phyloP scores from a whole-genome alignment of 2,797 vertebrate species.

The Melopsittacus undulatus region DNA sequence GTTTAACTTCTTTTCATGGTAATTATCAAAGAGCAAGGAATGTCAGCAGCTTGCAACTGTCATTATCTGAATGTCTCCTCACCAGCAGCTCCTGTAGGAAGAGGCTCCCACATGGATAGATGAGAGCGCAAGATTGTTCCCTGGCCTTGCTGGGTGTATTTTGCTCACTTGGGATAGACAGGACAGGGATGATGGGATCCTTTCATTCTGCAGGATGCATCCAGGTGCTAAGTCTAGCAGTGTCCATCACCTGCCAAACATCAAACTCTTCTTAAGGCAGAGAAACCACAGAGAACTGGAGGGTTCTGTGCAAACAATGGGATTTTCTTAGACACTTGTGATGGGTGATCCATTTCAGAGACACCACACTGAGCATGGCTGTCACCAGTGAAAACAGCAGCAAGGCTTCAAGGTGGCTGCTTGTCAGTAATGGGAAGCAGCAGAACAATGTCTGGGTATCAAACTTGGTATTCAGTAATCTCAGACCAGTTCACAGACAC shows the following conservation, averaged over 20 bases:
- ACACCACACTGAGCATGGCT: accelerated
- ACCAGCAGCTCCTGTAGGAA: neutral
- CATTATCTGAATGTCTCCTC: neutral
- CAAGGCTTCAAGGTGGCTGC: neutral
- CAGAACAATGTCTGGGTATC: neutral
- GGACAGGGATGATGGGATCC: neutral
- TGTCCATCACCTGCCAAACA: neutral
- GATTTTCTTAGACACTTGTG: neutral
- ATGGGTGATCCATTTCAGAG: neutral
- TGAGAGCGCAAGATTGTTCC: neutral
- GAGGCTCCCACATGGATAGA: neutral
- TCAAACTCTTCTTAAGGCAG: neutral
- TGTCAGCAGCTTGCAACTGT: conserved; percentile 18
- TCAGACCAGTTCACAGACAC: neutral
- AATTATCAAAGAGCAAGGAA: conserved; percentile 55
- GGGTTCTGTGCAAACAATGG: neutral
- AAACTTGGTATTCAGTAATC: neutral
- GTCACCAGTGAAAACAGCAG: neutral
- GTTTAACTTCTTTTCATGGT: conserved; percentile 22
- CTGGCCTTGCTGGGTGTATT: neutral
- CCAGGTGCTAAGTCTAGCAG: neutral
- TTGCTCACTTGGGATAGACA: neutral
- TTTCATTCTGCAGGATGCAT: neutral
- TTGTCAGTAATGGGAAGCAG: neutral
- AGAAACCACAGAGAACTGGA: neutral